phyloP scores from a whole-genome alignment of 2,113 vertebrate genomes.

The Notiomystis cincta region DNA sequence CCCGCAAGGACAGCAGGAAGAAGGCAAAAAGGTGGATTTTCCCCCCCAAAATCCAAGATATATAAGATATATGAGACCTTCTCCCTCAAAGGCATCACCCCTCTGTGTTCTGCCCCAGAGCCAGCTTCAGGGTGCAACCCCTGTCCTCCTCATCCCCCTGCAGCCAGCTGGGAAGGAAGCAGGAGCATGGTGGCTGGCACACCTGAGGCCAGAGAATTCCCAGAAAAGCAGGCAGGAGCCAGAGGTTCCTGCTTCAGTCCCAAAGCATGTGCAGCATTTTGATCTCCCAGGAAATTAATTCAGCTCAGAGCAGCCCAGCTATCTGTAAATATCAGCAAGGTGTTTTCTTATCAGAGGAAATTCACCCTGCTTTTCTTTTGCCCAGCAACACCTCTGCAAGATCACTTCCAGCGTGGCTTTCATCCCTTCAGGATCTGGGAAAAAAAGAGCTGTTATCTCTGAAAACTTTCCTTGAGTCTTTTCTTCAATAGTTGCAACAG shows the following conservation, averaged over 20 bases:
- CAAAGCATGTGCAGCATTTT: neutral
- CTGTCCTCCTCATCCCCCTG: neutral
- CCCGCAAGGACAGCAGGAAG: neutral
- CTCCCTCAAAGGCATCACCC: neutral
- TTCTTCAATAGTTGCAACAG: neutral
- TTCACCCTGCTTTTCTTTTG: neutral
- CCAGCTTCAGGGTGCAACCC: rapidly evolving
- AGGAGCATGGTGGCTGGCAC: neutral
- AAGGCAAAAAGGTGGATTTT: neutral
- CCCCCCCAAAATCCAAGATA: neutral
- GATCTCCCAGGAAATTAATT: neutral
- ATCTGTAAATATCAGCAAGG: neutral
- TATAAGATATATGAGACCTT: neutral
- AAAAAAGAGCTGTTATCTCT: neutral
- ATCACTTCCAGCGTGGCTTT: neutral
- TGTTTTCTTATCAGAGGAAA: neutral
- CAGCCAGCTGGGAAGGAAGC: neutral
- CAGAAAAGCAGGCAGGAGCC: neutral
- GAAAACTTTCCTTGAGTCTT: neutral
- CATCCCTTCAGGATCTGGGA: neutral
- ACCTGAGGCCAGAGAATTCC: neutral
- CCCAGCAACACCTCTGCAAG: neutral
- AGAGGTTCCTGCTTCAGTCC: neutral
- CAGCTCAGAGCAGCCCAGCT: neutral
- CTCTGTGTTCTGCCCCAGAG: neutral